Conservation (phyloP, 2,888 invertebrate species). For the Watsonalla binaria region DNA sequence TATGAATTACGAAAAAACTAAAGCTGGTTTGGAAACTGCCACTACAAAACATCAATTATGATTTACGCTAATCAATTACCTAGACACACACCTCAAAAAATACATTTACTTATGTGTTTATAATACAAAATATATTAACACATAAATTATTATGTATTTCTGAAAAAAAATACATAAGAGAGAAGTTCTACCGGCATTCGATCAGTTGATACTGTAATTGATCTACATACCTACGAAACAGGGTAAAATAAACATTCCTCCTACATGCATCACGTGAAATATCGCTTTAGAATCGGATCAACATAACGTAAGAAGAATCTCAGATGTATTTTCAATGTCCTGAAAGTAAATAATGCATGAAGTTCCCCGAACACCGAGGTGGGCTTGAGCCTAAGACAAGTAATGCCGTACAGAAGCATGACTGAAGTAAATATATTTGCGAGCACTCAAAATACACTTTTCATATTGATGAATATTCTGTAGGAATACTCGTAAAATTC, state of each 20-base stretch:
- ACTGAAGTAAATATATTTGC: background rate
- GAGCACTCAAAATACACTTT: background rate
- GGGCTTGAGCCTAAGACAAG: too few species aligned
- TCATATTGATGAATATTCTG: background rate
- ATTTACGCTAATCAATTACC: too few species aligned
- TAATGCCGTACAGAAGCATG: background rate
- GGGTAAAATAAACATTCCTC: background rate
- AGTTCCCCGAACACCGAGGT: background rate
- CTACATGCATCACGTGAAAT: background rate
- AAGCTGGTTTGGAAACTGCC: too few species aligned
- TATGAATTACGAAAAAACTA: too few species aligned
- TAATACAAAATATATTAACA: too few species aligned
- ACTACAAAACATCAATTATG: too few species aligned
- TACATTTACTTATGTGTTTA: too few species aligned
- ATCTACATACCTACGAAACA: background rate
- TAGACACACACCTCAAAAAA: too few species aligned
- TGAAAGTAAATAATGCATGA: background rate
- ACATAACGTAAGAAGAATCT: background rate
- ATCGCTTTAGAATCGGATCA: background rate
- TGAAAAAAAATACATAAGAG: too few species aligned
- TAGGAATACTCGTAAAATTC: background rate
- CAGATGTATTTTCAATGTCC: background rate
- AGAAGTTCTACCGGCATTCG: too few species aligned
- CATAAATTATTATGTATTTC: too few species aligned
- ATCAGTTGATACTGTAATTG: too few species aligned